These are phyloP conservation scores for Drosophila simulans DNA, from an alignment of 1,140 invertebrate genomes.

Conservation along the genomic window DNA sequence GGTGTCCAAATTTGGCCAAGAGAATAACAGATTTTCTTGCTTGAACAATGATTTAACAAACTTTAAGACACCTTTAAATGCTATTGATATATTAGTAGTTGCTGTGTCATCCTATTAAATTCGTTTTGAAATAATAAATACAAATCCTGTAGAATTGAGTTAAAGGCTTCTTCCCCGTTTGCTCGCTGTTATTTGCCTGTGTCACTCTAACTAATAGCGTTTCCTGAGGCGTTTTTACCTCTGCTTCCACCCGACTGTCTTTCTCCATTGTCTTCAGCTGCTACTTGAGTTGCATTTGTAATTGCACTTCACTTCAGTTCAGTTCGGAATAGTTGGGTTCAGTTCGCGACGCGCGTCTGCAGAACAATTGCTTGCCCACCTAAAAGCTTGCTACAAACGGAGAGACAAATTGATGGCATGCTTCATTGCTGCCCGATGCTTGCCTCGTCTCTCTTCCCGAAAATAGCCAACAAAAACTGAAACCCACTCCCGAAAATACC, in stretches of 20 bases:
- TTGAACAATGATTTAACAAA: no score
- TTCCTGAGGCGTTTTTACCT: slow-evolving; percentile 10
- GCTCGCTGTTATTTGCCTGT: slow-evolving; percentile 50
- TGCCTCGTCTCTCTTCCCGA: not conserved
- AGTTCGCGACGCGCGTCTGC: slow-evolving; percentile 37
- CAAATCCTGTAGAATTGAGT: not conserved
- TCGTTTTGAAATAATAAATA: not conserved
- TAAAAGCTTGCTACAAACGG: slow-evolving; percentile 52
- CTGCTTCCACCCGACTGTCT: slow-evolving; percentile 12
- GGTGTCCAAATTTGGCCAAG: not conserved
- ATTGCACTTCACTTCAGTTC: slow-evolving; percentile 72
- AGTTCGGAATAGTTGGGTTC: slow-evolving; percentile 37
- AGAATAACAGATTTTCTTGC: not conserved
- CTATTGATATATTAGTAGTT: not conserved
- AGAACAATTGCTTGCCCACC: slow-evolving; percentile 71
- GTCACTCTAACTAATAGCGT: slow-evolving; percentile 44
- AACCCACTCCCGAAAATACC: slow-evolving; percentile 35
- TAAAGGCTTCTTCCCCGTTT: not conserved
- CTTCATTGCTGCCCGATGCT: slow-evolving; percentile 50
- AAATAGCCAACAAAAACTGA: slow-evolving; percentile 40
- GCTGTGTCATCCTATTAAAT: no score
- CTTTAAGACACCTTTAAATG: no score
- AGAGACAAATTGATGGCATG: slow-evolving; percentile 83
- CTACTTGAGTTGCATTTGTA: slow-evolving; percentile 82
- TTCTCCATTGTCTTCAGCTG: slow-evolving; percentile 32